These are phyloP conservation scores for Conopomorpha cramerella DNA, from an alignment of 1,140 invertebrate species.

Conservation along the genomic window DNA sequence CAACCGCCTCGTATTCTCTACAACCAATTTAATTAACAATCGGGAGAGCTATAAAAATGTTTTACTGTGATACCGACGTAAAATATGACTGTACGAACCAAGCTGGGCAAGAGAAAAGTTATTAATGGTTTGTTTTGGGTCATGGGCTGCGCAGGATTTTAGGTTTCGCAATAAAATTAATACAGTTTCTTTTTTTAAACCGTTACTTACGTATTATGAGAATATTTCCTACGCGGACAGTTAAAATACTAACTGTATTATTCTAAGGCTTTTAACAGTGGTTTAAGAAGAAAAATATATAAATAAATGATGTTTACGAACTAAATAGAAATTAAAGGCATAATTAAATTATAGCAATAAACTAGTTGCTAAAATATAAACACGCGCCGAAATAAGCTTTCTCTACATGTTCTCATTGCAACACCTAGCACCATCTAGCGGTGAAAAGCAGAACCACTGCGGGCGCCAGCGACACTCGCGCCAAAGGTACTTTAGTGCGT, in stretches of 20 bases:
- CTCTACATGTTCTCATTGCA: background rate
- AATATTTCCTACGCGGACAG: too few species aligned
- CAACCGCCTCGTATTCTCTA: too few species aligned
- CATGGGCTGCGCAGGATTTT: background rate
- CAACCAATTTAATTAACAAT: conserved; percentile 19
- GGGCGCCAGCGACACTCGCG: background rate
- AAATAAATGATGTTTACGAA: too few species aligned
- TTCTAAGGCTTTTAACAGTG: background rate
- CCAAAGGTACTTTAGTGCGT: background rate
- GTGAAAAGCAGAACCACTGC: conserved; percentile 16
- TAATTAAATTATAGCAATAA: background rate
- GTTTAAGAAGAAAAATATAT: background rate
- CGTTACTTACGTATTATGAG: too few species aligned
- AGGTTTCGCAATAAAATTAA: background rate
- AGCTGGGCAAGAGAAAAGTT: conserved; percentile 7
- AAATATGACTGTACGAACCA: background rate
- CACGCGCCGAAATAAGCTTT: too few species aligned
- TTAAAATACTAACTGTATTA: background rate
- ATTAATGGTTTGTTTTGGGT: conserved; percentile 2
- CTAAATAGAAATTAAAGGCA: background rate
- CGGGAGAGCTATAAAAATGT: conserved; percentile 10
- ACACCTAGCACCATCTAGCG: conserved; percentile 22
- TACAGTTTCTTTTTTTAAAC: background rate
- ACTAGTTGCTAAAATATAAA: background rate
- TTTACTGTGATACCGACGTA: conserved; percentile 9